Evolutionary conservation across 2,113 vertebrate genomes (phyloP).

Genomic region (Hymenochirus boettgeri): DNA sequence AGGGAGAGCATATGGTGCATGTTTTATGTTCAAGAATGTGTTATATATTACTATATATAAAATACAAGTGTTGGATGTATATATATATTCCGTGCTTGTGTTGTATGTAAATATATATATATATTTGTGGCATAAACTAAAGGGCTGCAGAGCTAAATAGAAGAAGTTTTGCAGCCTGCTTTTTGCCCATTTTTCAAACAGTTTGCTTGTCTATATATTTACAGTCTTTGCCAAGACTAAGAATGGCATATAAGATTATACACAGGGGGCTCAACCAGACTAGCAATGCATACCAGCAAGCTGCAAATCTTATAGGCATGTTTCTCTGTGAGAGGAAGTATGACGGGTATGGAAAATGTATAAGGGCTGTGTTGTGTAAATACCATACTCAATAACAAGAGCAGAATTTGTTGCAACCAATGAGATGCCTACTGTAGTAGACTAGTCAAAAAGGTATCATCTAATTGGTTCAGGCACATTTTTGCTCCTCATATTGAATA

Average conservation of each 20-base stretch:
- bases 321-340: too few relatives aligned
- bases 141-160: not conserved
- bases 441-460: too few relatives aligned
- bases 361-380: too few relatives aligned
- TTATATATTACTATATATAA: too few relatives aligned
- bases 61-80: not conserved
- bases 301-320: too few relatives aligned
- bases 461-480: too few relatives aligned
- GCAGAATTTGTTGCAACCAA: too few relatives aligned
- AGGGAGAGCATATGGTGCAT: constrained; percentile 1
- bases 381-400: too few relatives aligned
- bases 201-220: not conserved
- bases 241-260: not conserved
- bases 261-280: not conserved
- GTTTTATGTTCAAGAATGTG: not conserved
- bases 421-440: too few relatives aligned
- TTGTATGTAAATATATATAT: not conserved
- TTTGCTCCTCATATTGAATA: too few relatives aligned
- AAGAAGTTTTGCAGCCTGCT: not conserved
- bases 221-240: not conserved
- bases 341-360: too few relatives aligned
- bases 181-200: not conserved
- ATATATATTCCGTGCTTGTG: not conserved
- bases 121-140: not conserved
- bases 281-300: not conserved